Base-by-base conservation (phyloP, 1,140 invertebrate species). In the Eupristina koningsbergeri region DNA sequence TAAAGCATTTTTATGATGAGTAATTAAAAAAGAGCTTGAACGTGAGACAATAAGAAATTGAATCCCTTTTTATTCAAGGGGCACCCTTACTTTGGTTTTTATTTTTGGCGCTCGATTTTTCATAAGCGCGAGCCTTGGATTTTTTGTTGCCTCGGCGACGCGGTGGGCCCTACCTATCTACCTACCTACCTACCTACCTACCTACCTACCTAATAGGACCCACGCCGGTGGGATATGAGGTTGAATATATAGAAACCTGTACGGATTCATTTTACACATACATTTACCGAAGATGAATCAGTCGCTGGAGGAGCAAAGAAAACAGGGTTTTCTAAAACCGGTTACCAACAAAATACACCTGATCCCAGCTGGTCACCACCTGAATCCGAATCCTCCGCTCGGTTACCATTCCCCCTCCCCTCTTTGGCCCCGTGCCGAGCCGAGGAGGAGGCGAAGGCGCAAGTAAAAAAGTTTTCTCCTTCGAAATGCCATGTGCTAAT, bases 201-300 rank as follows among this genome's bases (percentile, higher is more conserved):
- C n/a, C n/a, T n/a, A n/a, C n/a, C n/a, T n/a, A n/a, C n/a, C n/a
- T n/a, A n/a, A n/a, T n/a, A n/a, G n/a, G 3, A 2, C 71, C 17
- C 7, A 41, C 39, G 5, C 22, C 17, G 67, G 29, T 64, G 29
- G 17, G 29, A 11, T 67, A 79, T 17, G 61, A 79, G n/a, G 77
- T 67, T 41, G 41, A 79, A 67, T 79, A 26, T 39, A 17, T 69
- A 26, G 53, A 36, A 58, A 39, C 31, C 19, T 71, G 22, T 13
- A 22, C 63, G 63, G 63, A 29, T 47, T 63, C 76, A 9, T 47
- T 26, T 67, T 7, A 39, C 31, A 63, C 63, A 74, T 7, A 39
- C 31, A 75, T 74, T 81, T 75, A 47, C 58, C 41, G 29, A 29
- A 63, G 77, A 47, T 74, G 80, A 81, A 61, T 81, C 80, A 81